Conservation (phyloP, 1,140 invertebrate genomes). For the Monochamus saltuarius region DNA sequence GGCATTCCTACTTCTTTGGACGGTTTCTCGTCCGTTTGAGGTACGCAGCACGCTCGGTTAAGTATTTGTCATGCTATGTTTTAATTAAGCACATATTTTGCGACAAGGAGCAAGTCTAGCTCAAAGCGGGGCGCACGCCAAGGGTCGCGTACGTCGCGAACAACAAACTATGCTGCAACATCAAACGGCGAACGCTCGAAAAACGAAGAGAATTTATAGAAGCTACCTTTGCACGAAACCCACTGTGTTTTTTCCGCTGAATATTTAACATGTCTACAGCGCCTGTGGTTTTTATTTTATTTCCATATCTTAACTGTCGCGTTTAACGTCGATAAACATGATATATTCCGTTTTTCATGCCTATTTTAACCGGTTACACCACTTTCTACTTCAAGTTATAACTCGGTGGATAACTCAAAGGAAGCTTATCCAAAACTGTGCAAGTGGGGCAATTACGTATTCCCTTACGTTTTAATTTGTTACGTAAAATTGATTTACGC, state of each 20-base stretch:
- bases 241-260: conserved; percentile 11
- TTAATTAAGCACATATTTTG: conserved; percentile 52
- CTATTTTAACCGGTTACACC: too few relatives aligned
- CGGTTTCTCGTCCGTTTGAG: conserved; percentile 42
- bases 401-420: too few relatives aligned
- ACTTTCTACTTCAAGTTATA: too few relatives aligned
- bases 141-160: conserved; percentile 36
- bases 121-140: conserved; percentile 40
- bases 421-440: too few relatives aligned
- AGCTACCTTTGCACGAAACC: conserved; percentile 18
- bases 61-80: conserved; percentile 52
- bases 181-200: conserved; percentile 32
- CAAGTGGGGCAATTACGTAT: too few relatives aligned
- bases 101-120: conserved; percentile 42
- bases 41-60: conserved; percentile 47
- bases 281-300: neutral
- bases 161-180: conserved; percentile 36
- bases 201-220: conserved; percentile 32
- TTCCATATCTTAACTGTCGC: conserved; percentile 3
- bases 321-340: conserved; percentile 7
- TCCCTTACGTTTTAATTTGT: too few relatives aligned
- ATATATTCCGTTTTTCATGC: neutral
- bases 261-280: conserved; percentile 14
- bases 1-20: too few relatives aligned
- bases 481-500: too few relatives aligned